Evolutionary conservation across 2,113 vertebrate genomes (phyloP).

Genomic region (Mobula hypostoma): DNA sequence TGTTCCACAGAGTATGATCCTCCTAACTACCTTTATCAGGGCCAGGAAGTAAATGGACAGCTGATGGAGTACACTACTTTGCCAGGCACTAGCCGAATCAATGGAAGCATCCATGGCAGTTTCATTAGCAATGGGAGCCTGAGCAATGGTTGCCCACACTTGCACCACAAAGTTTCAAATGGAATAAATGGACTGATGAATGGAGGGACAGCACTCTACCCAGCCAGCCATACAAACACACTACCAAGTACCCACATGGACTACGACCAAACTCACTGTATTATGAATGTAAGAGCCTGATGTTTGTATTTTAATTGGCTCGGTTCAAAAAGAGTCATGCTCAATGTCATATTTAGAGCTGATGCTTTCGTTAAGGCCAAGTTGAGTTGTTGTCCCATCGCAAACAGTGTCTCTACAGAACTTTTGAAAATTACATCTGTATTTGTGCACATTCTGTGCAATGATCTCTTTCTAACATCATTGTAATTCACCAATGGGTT

Average conservation of each 20-base stretch:
- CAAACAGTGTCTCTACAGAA: no score
- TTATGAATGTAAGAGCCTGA: conserved; percentile 71
- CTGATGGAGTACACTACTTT: conserved; percentile 74
- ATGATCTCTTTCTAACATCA: not conserved
- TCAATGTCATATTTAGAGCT: not conserved
- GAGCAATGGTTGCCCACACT: conserved; percentile 69
- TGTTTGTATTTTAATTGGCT: not conserved
- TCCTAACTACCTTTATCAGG: conserved; percentile 79
- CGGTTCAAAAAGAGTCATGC: not conserved
- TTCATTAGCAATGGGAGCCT: conserved; percentile 61
- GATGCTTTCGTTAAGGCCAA: not conserved
- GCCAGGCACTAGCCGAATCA: conserved; percentile 60
- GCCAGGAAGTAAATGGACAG: conserved; percentile 70
- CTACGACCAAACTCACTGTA: conserved; percentile 67
- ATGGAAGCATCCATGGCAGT: conserved; percentile 60
- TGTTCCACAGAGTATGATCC: conserved; percentile 73
- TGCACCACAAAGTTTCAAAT: conserved; percentile 69
- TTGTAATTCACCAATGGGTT: not conserved
- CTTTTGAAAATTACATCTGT: not conserved
- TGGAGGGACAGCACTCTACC: conserved; percentile 53
- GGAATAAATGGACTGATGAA: conserved; percentile 58
- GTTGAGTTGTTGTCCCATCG: not conserved
- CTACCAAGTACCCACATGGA: conserved; percentile 56
- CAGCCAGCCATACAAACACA: conserved; percentile 49
- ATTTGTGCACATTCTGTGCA: not conserved